phyloP scores from a whole-genome alignment of 2,113 vertebrate genomes.

The Dromaius novaehollandiae region DNA sequence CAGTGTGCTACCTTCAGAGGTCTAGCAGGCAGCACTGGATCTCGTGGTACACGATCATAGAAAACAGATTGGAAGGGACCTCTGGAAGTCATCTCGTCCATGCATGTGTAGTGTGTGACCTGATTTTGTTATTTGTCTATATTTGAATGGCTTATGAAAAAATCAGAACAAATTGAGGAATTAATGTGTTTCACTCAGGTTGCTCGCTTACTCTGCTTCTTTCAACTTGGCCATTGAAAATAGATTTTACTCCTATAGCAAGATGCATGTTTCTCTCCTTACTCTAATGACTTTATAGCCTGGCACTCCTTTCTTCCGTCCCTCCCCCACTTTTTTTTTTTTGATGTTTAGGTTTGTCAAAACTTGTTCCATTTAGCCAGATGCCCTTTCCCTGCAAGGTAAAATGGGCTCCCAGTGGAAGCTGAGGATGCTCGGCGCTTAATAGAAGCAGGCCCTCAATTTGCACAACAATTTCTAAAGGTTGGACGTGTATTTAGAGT shows the following conservation, averaged over 20 bases:
- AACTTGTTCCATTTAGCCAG: neutral
- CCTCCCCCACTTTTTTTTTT: neutral
- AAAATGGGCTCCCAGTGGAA: neutral
- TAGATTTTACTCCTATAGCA: neutral
- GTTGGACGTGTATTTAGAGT: neutral
- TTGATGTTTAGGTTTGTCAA: neutral
- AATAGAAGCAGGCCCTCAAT: neutral
- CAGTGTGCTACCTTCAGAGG: neutral
- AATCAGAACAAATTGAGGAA: neutral
- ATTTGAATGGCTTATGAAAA: neutral
- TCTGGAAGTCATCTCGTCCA: neutral
- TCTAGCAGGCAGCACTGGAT: neutral
- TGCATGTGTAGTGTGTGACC: fast-evolving
- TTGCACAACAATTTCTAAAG: neutral
- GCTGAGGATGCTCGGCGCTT: neutral
- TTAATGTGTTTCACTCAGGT: neutral
- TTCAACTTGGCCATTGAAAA: neutral
- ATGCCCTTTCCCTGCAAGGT: neutral
- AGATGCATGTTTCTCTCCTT: neutral
- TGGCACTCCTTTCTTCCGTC: too few relatives aligned
- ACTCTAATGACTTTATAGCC: neutral
- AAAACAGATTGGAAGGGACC: neutral
- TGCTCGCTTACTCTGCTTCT: neutral
- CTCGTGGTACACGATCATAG: too few relatives aligned
- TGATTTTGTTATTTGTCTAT: neutral